Percentiles rank a stretch among this genome's conserved stretches.
phyloP scores from a whole-genome alignment of 2,797 vertebrate genomes.

The Atherinosoma microstoma region DNA sequence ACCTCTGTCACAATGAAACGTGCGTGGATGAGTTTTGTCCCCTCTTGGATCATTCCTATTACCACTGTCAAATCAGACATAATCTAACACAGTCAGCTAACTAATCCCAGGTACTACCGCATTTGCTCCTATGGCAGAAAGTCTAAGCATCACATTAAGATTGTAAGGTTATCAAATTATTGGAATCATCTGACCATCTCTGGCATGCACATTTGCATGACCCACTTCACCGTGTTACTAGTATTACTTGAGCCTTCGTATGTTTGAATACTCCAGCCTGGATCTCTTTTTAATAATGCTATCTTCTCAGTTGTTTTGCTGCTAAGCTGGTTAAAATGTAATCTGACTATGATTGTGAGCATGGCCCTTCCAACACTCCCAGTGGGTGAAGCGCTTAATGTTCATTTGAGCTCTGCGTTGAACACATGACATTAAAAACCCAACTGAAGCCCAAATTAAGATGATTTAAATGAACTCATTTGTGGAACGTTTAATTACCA shows the following conservation, averaged over 20 bases:
- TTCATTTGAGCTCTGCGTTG: constrained; percentile 65
- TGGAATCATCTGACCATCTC: constrained; percentile 20
- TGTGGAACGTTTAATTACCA: constrained; percentile 82
- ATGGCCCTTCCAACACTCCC: constrained; percentile 67
- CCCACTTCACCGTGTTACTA: constrained; percentile 16
- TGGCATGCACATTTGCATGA: constrained; percentile 41
- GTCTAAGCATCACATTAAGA: constrained; percentile 44
- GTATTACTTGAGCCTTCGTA: constrained; percentile 35
- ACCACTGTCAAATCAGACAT: constrained; percentile 61
- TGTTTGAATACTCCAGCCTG: constrained; percentile 44
- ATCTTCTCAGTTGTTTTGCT: constrained; percentile 53
- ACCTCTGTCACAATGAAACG: constrained; percentile 56
- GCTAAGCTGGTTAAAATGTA: constrained; percentile 75
- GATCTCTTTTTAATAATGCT: constrained; percentile 55
- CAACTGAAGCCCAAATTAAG: constrained; percentile 72
- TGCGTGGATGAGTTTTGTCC: constrained; percentile 63
- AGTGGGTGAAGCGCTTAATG: constrained; percentile 65
- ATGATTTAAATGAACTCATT: constrained; percentile 82
- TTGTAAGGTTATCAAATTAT: constrained; percentile 45
- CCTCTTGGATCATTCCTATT: constrained; percentile 50
- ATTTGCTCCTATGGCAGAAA: constrained; percentile 46
- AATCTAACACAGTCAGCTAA: constrained; percentile 47
- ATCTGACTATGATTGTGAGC: constrained; percentile 70
- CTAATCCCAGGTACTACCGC: constrained; percentile 58
- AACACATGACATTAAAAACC: constrained; percentile 69